Base-by-base conservation (phyloP, 2,797 vertebrate genomes). In the Trachops cirrhosus region DNA sequence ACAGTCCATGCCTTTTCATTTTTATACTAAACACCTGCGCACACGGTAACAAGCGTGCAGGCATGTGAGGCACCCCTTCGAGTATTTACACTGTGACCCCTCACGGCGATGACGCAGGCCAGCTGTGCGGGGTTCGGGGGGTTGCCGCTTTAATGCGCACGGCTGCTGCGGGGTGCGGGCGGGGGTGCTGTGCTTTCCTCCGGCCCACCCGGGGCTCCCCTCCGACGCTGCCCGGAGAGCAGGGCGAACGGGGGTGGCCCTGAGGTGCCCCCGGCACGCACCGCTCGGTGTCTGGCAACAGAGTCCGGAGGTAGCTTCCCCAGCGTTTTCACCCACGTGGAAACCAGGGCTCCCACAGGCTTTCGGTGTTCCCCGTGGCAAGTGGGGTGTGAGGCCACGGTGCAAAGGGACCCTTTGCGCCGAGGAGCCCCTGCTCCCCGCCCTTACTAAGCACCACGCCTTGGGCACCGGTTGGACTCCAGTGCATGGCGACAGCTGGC, bases 401-500 rank as follows among this genome's bases (percentile, higher is more conserved):
- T 34, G 19, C 24, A 57, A 26, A 11, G 22, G 9, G 24, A 57
- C 54, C 54, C 54, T 26, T 26, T 11, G 4, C 2, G 26, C 11
- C 1, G 6, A 22, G 14, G 16, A 18, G 6, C 5, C 62, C 15
- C 62, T 16, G 59, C 29, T 15, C 29, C 32, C 59, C 2, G 15
- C 32, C 59, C 12, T 16, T 3, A n/a, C 54, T 57, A 22, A 64
- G 32, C 32, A 1, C 29, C 59, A 14, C 2, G 9, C 9, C 12
- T 7, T 1, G 9, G 0, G 8, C 3, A 4, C 0, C 0, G 0
- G 3, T 0, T 26, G 0, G 2, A 12, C 10, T 29, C 11, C n/a
- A n/a, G n/a, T n/a, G n/a, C n/a, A n/a, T n/a, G n/a, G 10, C 0
- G 18, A 3, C 4, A 52, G 11, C 22, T 19, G 1, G 3, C 0